Percentiles rank a stretch among this genome's conserved stretches.
Evolutionary conservation across 2,113 vertebrate genomes (phyloP).

Genomic region (Cisticola juncidis): DNA sequence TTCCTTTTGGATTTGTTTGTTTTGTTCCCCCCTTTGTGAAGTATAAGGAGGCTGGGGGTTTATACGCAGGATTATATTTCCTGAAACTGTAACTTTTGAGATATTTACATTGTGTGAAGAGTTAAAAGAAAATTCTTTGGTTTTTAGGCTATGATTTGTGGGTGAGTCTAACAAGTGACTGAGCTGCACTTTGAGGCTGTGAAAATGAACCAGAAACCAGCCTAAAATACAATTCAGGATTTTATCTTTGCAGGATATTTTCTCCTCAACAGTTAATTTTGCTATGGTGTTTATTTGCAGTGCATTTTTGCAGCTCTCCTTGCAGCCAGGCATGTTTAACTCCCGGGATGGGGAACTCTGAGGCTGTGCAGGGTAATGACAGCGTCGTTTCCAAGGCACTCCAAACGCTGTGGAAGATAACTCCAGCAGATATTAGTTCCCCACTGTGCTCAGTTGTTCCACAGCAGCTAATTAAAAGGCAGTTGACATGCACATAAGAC

Average conservation of each 20-base stretch:
- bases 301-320: background rate
- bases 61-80: background rate
- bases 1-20: background rate
- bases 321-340: background rate
- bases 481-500: conserved; percentile 59
- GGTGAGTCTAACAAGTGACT: background rate
- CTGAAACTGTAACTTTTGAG: background rate
- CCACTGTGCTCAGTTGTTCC: conserved; percentile 58
- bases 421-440: conserved; percentile 60
- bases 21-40: background rate
- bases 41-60: background rate
- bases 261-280: background rate
- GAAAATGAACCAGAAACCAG: background rate
- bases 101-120: background rate
- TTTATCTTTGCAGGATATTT: background rate
- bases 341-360: background rate
- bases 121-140: background rate
- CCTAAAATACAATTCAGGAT: background rate
- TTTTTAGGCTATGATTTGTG: background rate
- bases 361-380: conserved; percentile 16
- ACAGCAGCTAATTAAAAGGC: conserved; percentile 66
- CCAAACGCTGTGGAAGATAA: conserved; percentile 34
- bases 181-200: background rate
- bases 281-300: background rate
- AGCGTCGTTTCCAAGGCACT: background rate